Percentiles rank a stretch among this genome's conserved stretches.
phyloP scores from a whole-genome alignment of 2,888 invertebrate genomes.

The Teleiodes luculella region DNA sequence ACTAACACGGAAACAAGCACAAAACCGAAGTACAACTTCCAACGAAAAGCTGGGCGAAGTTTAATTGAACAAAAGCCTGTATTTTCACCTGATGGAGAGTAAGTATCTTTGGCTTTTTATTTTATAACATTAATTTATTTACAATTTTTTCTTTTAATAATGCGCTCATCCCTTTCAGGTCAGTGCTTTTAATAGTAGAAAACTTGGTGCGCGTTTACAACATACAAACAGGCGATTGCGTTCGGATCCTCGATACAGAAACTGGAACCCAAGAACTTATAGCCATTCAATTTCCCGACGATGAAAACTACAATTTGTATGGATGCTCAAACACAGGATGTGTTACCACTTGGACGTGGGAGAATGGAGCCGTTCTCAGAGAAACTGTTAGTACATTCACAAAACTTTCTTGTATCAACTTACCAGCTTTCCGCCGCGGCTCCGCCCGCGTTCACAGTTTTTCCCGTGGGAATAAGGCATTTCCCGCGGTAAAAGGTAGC shows the following conservation, averaged over 20 bases:
- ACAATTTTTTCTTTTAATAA: neutral
- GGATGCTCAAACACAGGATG: slow-evolving; percentile 61
- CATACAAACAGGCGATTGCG: slow-evolving; percentile 64
- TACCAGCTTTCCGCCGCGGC: too few relatives aligned
- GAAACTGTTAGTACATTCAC: too few relatives aligned
- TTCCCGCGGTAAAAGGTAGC: too few relatives aligned
- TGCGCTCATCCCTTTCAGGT: slow-evolving; percentile 41
- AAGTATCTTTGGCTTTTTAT: slow-evolving; percentile 32
- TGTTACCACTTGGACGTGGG: slow-evolving; percentile 70
- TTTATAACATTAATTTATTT: neutral
- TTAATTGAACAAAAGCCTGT: slow-evolving; percentile 64
- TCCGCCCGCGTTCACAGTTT: too few relatives aligned
- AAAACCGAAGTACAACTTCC: slow-evolving; percentile 50
- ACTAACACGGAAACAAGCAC: slow-evolving; percentile 26
- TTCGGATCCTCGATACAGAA: slow-evolving; percentile 62
- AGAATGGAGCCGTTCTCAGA: slow-evolving; percentile 66
- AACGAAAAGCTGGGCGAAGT: slow-evolving; percentile 69
- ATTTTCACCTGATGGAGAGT: slow-evolving; percentile 74
- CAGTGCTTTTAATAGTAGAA: slow-evolving; percentile 63
- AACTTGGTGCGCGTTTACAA: slow-evolving; percentile 66
- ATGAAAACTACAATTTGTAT: slow-evolving; percentile 64
- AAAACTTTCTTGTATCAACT: too few relatives aligned
- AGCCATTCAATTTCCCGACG: slow-evolving; percentile 57
- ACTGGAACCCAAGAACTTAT: slow-evolving; percentile 47
- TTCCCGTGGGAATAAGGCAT: too few relatives aligned